A percentile compares a stretch with the other conserved stretches of the same genome.
phyloP scores from a whole-genome alignment of 1,140 invertebrate species.

The Drusus annulatus region DNA sequence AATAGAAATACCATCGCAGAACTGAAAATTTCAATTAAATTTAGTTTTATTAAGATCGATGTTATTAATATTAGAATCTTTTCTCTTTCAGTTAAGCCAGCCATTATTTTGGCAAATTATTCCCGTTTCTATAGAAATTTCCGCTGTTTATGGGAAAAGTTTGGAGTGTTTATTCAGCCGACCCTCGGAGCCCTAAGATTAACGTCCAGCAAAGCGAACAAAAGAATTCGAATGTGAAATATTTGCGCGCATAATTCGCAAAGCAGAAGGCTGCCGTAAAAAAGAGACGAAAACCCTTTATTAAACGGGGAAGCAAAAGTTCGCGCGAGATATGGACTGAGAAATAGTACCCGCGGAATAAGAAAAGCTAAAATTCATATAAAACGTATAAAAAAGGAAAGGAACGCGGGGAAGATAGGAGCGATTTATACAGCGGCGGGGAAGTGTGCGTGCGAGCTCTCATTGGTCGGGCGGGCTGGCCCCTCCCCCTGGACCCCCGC shows the following conservation, averaged over 20 bases:
- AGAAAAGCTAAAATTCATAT: slow-evolving; percentile 57
- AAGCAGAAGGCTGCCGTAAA: slow-evolving; percentile 46
- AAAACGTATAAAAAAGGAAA: slow-evolving; percentile 54
- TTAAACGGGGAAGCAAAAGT: slow-evolving; percentile 51
- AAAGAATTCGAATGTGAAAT: slow-evolving; percentile 40
- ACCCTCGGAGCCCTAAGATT: slow-evolving; percentile 16
- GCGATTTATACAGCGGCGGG: slow-evolving; percentile 51
- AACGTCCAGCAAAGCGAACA: slow-evolving; percentile 35
- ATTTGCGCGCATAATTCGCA: slow-evolving; percentile 45
- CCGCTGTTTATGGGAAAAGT: background rate
- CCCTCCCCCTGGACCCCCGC: slow-evolving; percentile 48
- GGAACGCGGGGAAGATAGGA: slow-evolving; percentile 41
- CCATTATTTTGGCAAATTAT: background rate
- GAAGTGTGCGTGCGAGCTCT: slow-evolving; percentile 28
- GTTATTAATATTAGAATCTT: background rate
- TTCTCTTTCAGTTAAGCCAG: background rate
- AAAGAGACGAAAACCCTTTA: slow-evolving; percentile 55
- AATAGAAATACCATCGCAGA: too few species aligned
- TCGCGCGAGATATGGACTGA: slow-evolving; percentile 51
- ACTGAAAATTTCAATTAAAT: too few species aligned
- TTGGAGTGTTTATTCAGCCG: background rate
- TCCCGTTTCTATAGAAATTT: background rate
- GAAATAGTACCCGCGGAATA: slow-evolving; percentile 52
- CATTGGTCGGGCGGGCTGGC: slow-evolving; percentile 50
- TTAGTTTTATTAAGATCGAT: too few species aligned